Base-by-base conservation (phyloP, 1,140 invertebrate genomes). In the Conus ventricosus region DNA sequence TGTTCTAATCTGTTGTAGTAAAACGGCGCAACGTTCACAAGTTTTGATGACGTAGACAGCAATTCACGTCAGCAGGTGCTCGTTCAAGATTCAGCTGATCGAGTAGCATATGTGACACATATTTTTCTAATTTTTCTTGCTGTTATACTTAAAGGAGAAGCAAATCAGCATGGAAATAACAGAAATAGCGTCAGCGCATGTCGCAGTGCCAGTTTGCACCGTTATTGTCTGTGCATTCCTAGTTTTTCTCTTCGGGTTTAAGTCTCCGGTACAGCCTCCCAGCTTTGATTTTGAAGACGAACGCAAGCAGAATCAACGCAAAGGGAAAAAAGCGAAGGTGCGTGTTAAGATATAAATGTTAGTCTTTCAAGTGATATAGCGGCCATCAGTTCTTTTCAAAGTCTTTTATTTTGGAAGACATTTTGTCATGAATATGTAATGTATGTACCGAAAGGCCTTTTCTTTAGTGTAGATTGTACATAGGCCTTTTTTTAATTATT, bases 241-340 rank as follows among this genome's bases (percentile, higher is more conserved):
- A 25, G 95, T 95, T 80, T 95, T 94, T 93, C 93, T 94, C 54
- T 95, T 95, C 90, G 95, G 95, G 78, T 95, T 95, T 90, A 95
- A 94, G 91, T 94, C 95, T 23, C 93, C 95, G 80, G 93, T 91
- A 63, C 94, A 94, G 87, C 95, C 95, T 86, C 94, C 95, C 75
- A 95, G 93, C 90, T 95, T 95, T 90, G 93, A 94, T 91, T 93
- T 94, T 88, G 91, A 93, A 60, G 93, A 95, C 84, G 94, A 94
- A 88, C 91, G 93, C 71, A 92, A 91, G 88, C 93, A 93, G 87
- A 92, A 86, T 51, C 67, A 92, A 83, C 94, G 92, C 80, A 89
- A 89, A 88, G 67, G 81, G 11, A 94, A 93, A 87, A 93, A 93
- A 85, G 80, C 90, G 67, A 94, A 94, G 91, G 92, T 92, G 84